phyloP scores from a whole-genome alignment of 2,797 vertebrate species.

The Sphenodon punctatus region DNA sequence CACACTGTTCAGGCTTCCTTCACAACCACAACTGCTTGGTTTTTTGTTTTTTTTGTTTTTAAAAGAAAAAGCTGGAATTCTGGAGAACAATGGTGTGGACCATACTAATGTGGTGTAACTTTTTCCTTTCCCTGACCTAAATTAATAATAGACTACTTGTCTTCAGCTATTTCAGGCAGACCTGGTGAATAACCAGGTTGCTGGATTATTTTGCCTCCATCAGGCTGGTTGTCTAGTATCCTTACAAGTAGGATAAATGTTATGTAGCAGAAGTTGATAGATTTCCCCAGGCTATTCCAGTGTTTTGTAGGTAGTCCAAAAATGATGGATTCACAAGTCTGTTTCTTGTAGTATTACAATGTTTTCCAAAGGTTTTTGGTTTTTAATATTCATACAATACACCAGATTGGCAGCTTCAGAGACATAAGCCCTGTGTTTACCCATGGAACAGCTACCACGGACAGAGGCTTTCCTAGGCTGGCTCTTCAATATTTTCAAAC shows the following conservation, averaged over 20 bases:
- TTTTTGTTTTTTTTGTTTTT: no score
- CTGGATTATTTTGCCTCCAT: not conserved
- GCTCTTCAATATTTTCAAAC: not conserved
- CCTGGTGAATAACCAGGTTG: no score
- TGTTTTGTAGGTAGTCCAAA: not conserved
- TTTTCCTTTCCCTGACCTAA: no score
- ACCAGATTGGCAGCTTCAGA: not conserved
- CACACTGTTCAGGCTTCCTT: no score
- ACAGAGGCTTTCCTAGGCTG: rapidly evolving
- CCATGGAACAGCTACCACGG: rapidly evolving
- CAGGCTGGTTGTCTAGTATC: not conserved
- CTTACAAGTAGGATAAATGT: not conserved
- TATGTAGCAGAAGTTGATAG: not conserved
- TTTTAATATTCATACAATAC: not conserved
- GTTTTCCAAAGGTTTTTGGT: not conserved
- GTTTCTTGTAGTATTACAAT: not conserved
- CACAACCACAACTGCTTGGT: no score
- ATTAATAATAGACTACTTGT: no score
- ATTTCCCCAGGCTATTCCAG: not conserved
- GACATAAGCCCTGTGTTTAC: not conserved
- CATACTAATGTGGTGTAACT: no score
- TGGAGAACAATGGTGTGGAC: no score
- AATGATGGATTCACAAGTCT: not conserved
- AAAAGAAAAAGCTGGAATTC: no score
- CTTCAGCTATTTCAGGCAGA: conserved; percentile 21